Percentiles rank a stretch among this genome's conserved stretches.
Evolutionary conservation across 1,140 invertebrate genomes (phyloP).

Genomic region (Macrobrachium nipponense): DNA sequence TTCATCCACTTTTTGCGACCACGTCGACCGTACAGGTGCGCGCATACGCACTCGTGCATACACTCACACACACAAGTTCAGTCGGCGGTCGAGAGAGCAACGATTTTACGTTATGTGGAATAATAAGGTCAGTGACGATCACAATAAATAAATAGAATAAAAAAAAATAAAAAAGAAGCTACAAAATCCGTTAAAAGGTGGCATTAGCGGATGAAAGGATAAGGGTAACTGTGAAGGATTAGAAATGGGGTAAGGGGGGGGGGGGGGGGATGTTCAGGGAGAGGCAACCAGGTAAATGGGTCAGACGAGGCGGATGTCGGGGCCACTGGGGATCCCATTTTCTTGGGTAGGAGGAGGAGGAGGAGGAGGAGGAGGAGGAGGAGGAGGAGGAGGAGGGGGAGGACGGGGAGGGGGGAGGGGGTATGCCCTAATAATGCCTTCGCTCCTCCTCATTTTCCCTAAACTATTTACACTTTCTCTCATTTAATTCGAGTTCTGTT

Average conservation of each 20-base stretch:
- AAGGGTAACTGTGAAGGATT: not conserved
- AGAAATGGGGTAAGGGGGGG: not conserved
- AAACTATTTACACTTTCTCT: not conserved
- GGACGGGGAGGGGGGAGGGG: not conserved
- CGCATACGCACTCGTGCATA: conserved; percentile 5
- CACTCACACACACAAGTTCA: conserved; percentile 15
- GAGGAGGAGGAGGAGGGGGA: not conserved
- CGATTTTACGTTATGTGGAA: too few relatives aligned
- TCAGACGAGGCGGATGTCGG: too few relatives aligned
- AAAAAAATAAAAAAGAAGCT: too few relatives aligned
- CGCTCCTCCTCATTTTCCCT: not conserved
- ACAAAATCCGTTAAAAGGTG: too few relatives aligned
- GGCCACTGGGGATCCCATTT: too few relatives aligned
- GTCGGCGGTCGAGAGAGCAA: too few relatives aligned
- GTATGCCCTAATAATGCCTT: not conserved
- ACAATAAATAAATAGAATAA: too few relatives aligned
- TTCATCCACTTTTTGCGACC: not conserved
- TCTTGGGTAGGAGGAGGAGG: too few relatives aligned
- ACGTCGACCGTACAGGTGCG: not conserved
- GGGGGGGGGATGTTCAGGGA: not conserved
- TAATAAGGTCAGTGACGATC: too few relatives aligned
- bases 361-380: not conserved
- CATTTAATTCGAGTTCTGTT: not conserved
- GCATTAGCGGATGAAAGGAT: not conserved
- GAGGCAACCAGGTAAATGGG: too few relatives aligned